Conservation (phyloP, 2,888 invertebrate genomes). For the Petrolisthes manimaculis region DNA sequence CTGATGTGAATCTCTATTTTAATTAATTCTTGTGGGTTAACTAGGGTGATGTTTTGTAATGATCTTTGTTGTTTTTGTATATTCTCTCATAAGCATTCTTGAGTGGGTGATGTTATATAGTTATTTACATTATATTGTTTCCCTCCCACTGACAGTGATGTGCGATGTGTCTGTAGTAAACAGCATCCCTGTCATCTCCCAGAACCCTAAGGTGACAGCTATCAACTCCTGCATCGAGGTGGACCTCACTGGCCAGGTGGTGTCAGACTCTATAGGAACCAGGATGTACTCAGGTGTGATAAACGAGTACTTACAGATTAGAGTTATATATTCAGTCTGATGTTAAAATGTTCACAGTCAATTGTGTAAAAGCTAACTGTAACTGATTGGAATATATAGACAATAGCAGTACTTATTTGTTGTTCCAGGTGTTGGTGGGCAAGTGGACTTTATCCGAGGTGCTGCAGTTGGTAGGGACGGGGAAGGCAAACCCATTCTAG, state of each 20-base stretch:
- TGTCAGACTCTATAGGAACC: slow-evolving; percentile 91
- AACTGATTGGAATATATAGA: too few relatives aligned
- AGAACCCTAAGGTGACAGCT: slow-evolving; percentile 92
- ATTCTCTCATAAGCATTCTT: neutral
- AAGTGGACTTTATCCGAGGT: slow-evolving; percentile 93
- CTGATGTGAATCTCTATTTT: too few relatives aligned
- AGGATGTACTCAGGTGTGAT: slow-evolving; percentile 76
- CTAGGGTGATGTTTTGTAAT: too few relatives aligned
- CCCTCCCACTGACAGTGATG: slow-evolving; percentile 78
- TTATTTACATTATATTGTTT: neutral
- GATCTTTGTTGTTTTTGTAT: neutral
- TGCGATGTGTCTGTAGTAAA: slow-evolving; percentile 90
- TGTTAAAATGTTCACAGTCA: neutral
- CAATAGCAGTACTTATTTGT: neutral
- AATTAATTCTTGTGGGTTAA: too few relatives aligned
- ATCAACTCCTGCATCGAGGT: slow-evolving; percentile 97
- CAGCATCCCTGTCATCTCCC: slow-evolving; percentile 83
- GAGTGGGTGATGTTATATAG: neutral
- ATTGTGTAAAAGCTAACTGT: neutral
- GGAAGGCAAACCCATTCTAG: slow-evolving; percentile 90
- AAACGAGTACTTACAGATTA: neutral
- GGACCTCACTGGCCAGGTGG: slow-evolving; percentile 93
- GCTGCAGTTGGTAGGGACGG: slow-evolving; percentile 88
- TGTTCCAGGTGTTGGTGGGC: slow-evolving; percentile 85
- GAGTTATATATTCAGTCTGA: neutral